Base-by-base conservation (phyloP, 1,140 invertebrate genomes). In the Eulimnadia texana region DNA sequence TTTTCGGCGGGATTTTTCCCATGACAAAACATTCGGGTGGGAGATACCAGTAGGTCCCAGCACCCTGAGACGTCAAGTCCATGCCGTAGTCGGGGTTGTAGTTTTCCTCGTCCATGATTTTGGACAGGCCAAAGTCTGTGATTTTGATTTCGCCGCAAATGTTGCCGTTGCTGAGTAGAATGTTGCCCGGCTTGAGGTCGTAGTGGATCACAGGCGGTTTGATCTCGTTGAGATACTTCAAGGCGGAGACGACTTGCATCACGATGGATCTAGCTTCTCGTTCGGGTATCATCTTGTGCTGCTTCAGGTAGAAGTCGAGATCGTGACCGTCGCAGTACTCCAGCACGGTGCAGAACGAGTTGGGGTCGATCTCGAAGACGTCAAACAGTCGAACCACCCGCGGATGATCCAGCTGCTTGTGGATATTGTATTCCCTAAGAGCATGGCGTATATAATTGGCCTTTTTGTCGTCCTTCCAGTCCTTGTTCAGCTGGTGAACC, bases 361-460 rank as follows among this genome's bases (percentile, higher is more conserved):
- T 98, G 70, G 93, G 92, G 79, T 99, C 96, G 75, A 99, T 99
- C 84, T 99, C 95, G 79, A 99, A 99, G 60, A 99, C 94, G 78
- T 99, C 96, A 74, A 94, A 98, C 65, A 99, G 81, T 75, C 94
- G 93, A 58, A 99, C 96, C 69, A 99, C 96, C 65, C 95, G 79
- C 23, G 94, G 93, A 82, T 99, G 96, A 79, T 98, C 92, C 68
- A 99, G 77, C 53, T 90, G 89, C 78, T 99, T 99, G 75, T 99
- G 96, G 68, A 99, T 99, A 74, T 99, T 98, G 75, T 98, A 98
- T 78, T 99, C 96, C 78, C 96, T 82, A 71, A 99, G 81, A 66
- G 96, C 96, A 79, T 99, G 96, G 90, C 98, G 98, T 75, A 99
- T 98, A 82, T 99, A 99, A 82, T 98, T 99, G 71, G 94, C 96